Base-by-base conservation (phyloP, 2,888 invertebrate species). In the Heliconius hortense region DNA sequence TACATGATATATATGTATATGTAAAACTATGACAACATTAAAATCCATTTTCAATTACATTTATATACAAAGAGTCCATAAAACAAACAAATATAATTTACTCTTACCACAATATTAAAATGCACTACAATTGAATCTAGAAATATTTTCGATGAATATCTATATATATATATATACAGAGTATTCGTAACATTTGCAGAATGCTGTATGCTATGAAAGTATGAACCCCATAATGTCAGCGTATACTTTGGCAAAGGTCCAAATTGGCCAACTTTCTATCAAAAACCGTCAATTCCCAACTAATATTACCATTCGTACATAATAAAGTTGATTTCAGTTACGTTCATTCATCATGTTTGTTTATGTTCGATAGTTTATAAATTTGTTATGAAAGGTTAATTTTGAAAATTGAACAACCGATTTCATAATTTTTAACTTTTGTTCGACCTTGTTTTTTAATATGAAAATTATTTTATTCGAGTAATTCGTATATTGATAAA, bases 181-280 rank as follows among this genome's bases (percentile, higher is more conserved):
- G 11, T n/a, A 64, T 13, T 24, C 10, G n/a, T 64, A 63, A 73
- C 64, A 60, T 72, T 43, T 48, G 39, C 48, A 53, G 39, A 31
- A 59, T 62, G 66, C 59, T 56, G 8, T 10, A 56, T 56, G 53
- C 76, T 73, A 76, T 73, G 71, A 28, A 56, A 56, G 53, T 56
- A 53, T 53, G 53, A 53, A 43, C 62, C 62, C 26, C 73, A 76
- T 75, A 73, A 77, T 68, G 62, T 71, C 63, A 67, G 35, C 60
- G 62, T 67, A 39, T 43, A 71, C 43, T 60, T 76, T 79, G 79
- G 79, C 79, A 13, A 28, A 39, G 39, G 24, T 70, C 79, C 79
- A 78, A 79, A 79, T 77, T 79, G 76, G 72, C 74, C 64, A 74
- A 77, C 63, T 77, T 77, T 77, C 76, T 77, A 67, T 63, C 73